These are phyloP conservation scores for Drosophila falleni DNA, from an alignment of 2,888 invertebrate genomes.

Conservation along the genomic window DNA sequence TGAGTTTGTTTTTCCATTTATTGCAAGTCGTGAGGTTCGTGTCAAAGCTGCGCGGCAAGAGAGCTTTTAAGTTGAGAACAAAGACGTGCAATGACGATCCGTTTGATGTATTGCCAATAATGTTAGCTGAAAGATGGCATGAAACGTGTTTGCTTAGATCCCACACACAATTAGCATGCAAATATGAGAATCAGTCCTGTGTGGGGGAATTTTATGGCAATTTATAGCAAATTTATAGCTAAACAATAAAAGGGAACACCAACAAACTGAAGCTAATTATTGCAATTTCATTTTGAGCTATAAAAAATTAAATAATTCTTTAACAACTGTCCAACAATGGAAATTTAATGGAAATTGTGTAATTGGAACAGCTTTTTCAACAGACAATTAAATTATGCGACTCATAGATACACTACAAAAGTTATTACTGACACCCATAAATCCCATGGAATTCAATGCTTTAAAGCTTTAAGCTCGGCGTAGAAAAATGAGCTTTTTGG, in stretches of 20 bases:
- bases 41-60: slow-evolving; percentile 3
- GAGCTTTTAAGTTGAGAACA: slow-evolving; percentile 31
- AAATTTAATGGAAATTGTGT: slow-evolving; percentile 5
- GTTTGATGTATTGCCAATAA: slow-evolving; percentile 36
- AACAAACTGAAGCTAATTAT: slow-evolving; percentile 11
- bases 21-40: slow-evolving; percentile 14
- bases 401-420: slow-evolving; percentile 1
- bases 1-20: background rate
- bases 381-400: slow-evolving; percentile 3
- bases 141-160: slow-evolving; percentile 41
- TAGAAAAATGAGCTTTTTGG: background rate
- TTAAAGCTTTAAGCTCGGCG: slow-evolving; percentile 4
- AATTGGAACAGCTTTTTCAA: background rate
- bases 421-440: background rate
- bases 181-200: slow-evolving; percentile 17
- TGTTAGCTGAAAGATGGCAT: slow-evolving; percentile 18
- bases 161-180: slow-evolving; percentile 54
- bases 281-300: slow-evolving; percentile 14
- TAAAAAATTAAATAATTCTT: background rate
- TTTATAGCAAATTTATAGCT: slow-evolving; percentile 16
- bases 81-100: slow-evolving; percentile 2
- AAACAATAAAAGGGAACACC: slow-evolving; percentile 15
- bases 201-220: slow-evolving; percentile 15
- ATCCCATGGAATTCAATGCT: background rate
- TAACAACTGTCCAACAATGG: slow-evolving; percentile 6